Base-by-base conservation (phyloP, 2,888 invertebrate species). In the Stratiomys singularior region DNA sequence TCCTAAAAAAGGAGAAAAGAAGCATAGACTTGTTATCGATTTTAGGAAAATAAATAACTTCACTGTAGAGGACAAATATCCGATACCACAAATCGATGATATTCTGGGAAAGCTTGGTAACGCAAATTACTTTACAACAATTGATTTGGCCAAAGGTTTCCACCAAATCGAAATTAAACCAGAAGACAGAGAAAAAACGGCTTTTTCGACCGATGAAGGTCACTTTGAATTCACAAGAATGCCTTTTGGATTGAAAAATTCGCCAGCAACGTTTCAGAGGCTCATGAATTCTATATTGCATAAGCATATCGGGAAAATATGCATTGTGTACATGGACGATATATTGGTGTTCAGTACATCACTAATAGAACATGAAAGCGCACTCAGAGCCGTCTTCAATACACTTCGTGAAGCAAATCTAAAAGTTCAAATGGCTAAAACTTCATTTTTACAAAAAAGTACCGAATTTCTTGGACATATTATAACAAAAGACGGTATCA, bases 161-260 rank as follows among this genome's bases (percentile, higher is more conserved):
- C 76, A 76, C 0, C 67, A 77, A 2, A 66, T 74, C 23, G 81
- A 80, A 64, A 80, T 76, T 27, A 80, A 81, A 64, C 79, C 80
- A 1, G 78, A 80, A 15, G 66, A 64, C 52, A 79, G 52, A 81
- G 81, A 44, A 37, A 82, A 18, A 77, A 81, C 85, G n/a, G 85
- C 85, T 1, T 85, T 85, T 81, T 52, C 80, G 78, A n/a, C 80
- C 79, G 44, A 80, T 79, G 13, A 78, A 79, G 71, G 37, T 80
- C 77, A 84, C 78, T 84, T 81, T 76, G 82, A 85, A 81, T 85
- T 81, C 76, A 78, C 56, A 13, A 58, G 84, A 27, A 84, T 85
- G 83, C 84, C 84, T 0, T 84, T 86, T 78, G 86, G 84, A 1
- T 82, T 87, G 9, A 84, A 84, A 81, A 85, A 85, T 77, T 85